Evolutionary conservation across 2,113 vertebrate species (phyloP), one percentile per base, ranked within the genome.

Genomic region (Piprites chloris): DNA sequence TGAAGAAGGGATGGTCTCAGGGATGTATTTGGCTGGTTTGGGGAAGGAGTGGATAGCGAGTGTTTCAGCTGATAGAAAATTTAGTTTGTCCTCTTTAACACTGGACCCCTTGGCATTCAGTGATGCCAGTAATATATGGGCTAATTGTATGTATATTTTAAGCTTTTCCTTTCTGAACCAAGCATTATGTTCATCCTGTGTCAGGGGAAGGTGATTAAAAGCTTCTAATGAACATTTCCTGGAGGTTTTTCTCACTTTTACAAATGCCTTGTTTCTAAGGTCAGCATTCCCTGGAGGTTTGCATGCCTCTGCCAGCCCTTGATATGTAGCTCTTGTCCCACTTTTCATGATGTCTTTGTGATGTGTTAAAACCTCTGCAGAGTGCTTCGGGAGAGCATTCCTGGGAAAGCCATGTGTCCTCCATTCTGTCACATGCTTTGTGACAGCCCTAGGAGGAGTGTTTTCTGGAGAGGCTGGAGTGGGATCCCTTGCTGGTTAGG

Each of bases 31-130:
- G 37, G 21, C 30, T 50, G 20, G 5, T 79, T 63, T 82, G 33
- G 66, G 18, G n/a, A 23, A 63, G 41, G 35, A 46, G 28, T 16
- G 33, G 18, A 9, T n/a, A 30, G 32, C 0, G 0, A 14, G 33
- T 35, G 17, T 76, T 88, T 76, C 49, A 84, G 32, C 18, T 35
- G 59, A 41, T n/a, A 13, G 32, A 75, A 66, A 71, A 53, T 61
- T 15, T 26, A 39, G 23, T 63, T 83, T 73, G 30, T 49, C 32
- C 12, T 68, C 59, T 56, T 32, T 23, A 82, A 50, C 1, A 5
- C 26, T 47, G 68, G 52, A 24, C 21, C 20, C 39, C 0, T 0
- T 61, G 65, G 41, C 17, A 18, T 79, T 88, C 44, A 55, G 2
- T 55, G 72, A 18, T 52, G 58, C 28, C n/a, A 56, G 49, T 49